Evolutionary conservation across 2,113 vertebrate genomes (phyloP).

Genomic region (Trinectes maculatus): DNA sequence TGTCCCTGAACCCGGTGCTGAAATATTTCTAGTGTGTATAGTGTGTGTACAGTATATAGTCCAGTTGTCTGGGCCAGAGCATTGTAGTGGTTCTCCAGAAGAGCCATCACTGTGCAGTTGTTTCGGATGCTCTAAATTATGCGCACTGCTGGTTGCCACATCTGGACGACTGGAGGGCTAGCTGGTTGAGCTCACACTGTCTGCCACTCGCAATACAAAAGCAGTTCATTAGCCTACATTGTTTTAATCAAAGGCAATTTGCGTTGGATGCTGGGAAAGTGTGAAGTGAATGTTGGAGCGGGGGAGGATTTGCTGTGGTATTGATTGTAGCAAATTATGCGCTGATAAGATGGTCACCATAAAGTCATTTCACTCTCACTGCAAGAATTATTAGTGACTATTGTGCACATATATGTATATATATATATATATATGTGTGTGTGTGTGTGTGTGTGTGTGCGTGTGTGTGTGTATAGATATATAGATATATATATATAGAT

Average conservation of each 20-base stretch:
- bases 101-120: slow-evolving; percentile 22
- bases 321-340: slow-evolving; percentile 62
- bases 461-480: no score
- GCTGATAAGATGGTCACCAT: slow-evolving; percentile 34
- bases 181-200: slow-evolving; percentile 49
- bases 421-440: no score
- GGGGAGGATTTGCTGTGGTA: slow-evolving; percentile 46
- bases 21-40: slow-evolving; percentile 77
- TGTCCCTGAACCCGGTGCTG: slow-evolving; percentile 9
- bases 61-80: no score
- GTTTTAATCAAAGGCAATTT: slow-evolving; percentile 73
- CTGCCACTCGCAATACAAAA: slow-evolving; percentile 59
- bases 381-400: slow-evolving; percentile 1
- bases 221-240: slow-evolving; percentile 67
- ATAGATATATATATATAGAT: no score
- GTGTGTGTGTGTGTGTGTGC: no score
- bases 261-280: slow-evolving; percentile 51
- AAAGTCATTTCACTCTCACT: slow-evolving; percentile 19
- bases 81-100: slow-evolving; percentile 22
- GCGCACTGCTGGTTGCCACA: slow-evolving; percentile 68
- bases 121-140: slow-evolving; percentile 57
- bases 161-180: slow-evolving; percentile 71
- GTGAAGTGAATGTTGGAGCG: slow-evolving; percentile 47
- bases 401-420: no score
- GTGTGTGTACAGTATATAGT: no score